Conservation (phyloP, 2,113 vertebrate species). For the Trochalopteron elliotii region DNA sequence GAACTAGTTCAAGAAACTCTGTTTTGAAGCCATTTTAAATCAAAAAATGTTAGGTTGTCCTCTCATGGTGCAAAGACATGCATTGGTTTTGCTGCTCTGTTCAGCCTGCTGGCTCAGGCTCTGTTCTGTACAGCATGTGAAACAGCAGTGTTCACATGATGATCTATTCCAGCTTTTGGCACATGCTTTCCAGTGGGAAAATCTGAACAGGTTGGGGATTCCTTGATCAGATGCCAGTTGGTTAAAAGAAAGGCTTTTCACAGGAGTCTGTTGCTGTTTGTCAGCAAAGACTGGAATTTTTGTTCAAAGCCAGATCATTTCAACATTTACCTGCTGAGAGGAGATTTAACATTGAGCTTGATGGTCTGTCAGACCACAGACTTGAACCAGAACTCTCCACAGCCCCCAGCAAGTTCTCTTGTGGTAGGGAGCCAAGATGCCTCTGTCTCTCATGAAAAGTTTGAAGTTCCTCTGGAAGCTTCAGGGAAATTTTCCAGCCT, state of each 20-base stretch:
- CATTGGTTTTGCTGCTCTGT: neutral
- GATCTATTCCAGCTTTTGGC: neutral
- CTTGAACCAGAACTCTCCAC: neutral
- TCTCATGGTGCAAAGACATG: neutral
- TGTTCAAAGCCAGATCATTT: neutral
- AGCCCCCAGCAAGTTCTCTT: neutral
- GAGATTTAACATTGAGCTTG: neutral
- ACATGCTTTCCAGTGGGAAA: neutral
- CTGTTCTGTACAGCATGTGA: neutral
- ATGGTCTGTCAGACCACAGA: neutral
- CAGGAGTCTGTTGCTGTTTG: neutral
- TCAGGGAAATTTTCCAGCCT: neutral
- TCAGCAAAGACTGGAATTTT: conserved; percentile 3
- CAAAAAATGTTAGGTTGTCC: neutral
- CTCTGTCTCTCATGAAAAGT: neutral
- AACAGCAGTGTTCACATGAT: neutral
- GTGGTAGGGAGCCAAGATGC: neutral
- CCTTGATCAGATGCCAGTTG: conserved; percentile 18
- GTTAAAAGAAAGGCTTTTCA: neutral
- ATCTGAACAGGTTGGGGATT: conserved; percentile 3
- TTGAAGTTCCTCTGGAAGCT: neutral
- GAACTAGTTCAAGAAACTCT: neutral
- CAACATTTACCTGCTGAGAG: neutral
- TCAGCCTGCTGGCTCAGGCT: neutral
- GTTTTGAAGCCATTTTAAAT: neutral